Conservation (phyloP, 2,113 vertebrate genomes). For the Phrynosoma platyrhinos region DNA sequence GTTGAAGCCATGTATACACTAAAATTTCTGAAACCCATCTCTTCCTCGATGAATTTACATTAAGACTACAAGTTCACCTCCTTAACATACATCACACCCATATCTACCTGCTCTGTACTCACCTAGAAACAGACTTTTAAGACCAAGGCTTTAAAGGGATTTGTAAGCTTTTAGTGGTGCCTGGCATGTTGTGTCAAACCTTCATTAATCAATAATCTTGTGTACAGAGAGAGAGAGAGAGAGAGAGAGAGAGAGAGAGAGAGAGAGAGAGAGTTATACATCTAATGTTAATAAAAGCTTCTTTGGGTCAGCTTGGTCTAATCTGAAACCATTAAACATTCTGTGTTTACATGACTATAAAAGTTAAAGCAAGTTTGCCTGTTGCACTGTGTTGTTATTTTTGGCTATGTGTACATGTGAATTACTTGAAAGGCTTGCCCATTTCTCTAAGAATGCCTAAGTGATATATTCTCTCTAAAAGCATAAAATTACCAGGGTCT, state of each 20-base stretch:
- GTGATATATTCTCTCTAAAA: conserved; percentile 44
- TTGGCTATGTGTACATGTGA: background rate
- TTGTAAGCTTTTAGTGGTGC: conserved; percentile 51
- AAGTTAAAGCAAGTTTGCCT: conserved; percentile 22
- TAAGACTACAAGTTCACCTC: background rate
- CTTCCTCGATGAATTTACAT: background rate
- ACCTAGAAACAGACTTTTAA: conserved; percentile 11
- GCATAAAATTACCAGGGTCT: conserved; percentile 14
- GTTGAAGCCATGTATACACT: too few relatives aligned
- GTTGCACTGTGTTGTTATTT: conserved; percentile 17
- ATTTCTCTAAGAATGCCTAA: conserved; percentile 7
- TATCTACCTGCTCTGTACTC: background rate
- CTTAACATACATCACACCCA: background rate
- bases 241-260: background rate
- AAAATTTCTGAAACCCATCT: too few relatives aligned
- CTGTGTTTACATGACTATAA: background rate
- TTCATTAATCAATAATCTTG: conserved; percentile 46
- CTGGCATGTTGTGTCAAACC: conserved; percentile 30
- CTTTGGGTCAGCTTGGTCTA: conserved; percentile 36
- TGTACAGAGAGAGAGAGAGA: background rate
- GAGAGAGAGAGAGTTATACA: background rate
- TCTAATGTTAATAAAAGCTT: conserved; percentile 48
- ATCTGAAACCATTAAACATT: background rate
- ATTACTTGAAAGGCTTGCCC: conserved; percentile 39
- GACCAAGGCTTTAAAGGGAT: background rate